phyloP scores from a whole-genome alignment of 30 jellyfish, hydroid and myxozoan species.

The Cassiopea xamachana region DNA sequence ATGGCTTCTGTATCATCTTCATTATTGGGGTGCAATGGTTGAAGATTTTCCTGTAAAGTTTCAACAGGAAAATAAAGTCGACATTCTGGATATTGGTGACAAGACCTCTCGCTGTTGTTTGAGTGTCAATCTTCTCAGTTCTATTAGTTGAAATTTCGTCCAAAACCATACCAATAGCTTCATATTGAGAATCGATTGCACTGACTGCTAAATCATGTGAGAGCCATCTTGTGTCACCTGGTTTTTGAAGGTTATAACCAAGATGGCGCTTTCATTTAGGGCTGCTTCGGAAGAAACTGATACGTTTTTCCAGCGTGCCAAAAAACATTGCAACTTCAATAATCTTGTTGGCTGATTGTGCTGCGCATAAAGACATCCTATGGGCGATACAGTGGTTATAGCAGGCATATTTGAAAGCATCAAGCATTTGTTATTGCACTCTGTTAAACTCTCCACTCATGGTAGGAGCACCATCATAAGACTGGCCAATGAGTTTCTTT shows the following conservation, averaged over 20 bases:
- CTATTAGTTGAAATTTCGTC: slow-evolving; percentile 8
- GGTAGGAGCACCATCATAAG: slow-evolving; percentile 61
- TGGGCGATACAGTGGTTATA: slow-evolving; percentile 53
- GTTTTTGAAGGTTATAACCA: slow-evolving; percentile 55
- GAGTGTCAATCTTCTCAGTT: slow-evolving; percentile 27
- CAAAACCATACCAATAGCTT: slow-evolving; percentile 34
- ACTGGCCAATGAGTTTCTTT: slow-evolving; percentile 42
- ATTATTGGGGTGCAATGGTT: slow-evolving; percentile 48
- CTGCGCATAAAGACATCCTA: slow-evolving; percentile 36
- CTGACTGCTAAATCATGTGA: slow-evolving; percentile 51
- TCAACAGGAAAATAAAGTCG: slow-evolving; percentile 27
- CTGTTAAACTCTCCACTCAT: slow-evolving; percentile 53
- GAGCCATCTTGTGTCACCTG: slow-evolving; percentile 68
- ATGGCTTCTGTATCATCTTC: slow-evolving; percentile 56
- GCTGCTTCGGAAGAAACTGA: slow-evolving; percentile 59
- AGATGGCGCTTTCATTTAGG: slow-evolving; percentile 41
- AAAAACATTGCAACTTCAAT: slow-evolving; percentile 45
- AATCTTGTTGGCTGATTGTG: slow-evolving; percentile 29
- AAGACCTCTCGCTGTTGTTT: slow-evolving; percentile 30
- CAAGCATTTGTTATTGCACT: slow-evolving; percentile 21
- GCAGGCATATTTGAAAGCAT: slow-evolving; percentile 21
- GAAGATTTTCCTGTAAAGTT: slow-evolving; percentile 41
- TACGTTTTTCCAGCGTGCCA: slow-evolving; percentile 31
- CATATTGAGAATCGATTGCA: slow-evolving; percentile 38
- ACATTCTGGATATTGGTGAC: slow-evolving; percentile 5